phyloP scores from a whole-genome alignment of 2,797 vertebrate species.

The Heterohyrax brucei region DNA sequence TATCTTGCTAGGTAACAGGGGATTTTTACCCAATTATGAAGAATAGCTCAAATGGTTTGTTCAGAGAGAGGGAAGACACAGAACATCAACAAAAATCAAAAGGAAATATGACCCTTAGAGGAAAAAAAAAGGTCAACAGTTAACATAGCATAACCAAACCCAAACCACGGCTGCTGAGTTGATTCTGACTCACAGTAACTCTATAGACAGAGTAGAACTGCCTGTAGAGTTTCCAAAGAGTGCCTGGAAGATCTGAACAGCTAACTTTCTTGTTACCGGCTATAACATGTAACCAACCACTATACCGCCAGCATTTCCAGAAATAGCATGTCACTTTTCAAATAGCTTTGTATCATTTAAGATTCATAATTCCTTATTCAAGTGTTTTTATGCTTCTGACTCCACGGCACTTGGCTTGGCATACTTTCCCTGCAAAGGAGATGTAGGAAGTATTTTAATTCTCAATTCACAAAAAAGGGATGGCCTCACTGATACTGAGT shows the following conservation, averaged over 20 bases:
- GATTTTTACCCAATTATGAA: background rate
- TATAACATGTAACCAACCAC: too few species aligned
- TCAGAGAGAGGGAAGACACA: background rate
- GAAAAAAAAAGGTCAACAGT: constrained; percentile 26
- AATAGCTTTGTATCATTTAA: constrained; percentile 42
- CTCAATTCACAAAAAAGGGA: constrained; percentile 63
- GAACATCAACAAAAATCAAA: constrained; percentile 50
- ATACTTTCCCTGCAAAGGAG: background rate
- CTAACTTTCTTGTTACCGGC: too few species aligned
- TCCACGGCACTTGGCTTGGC: background rate
- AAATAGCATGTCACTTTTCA: background rate
- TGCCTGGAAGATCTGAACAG: too few species aligned
- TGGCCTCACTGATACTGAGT: background rate
- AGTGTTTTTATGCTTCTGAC: background rate
- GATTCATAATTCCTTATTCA: constrained; percentile 14
- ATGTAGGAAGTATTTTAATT: constrained; percentile 6
- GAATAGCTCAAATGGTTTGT: constrained; percentile 53
- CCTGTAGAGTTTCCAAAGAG: too few species aligned
- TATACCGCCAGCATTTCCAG: background rate
- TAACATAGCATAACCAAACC: background rate
- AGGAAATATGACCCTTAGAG: background rate
- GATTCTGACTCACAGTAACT: too few species aligned
- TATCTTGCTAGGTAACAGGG: background rate
- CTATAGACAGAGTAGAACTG: too few species aligned
- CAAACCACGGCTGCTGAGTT: too few species aligned